Evolutionary conservation across 2,797 vertebrate genomes (phyloP), one percentile per base, ranked within the genome.

Genomic region (Schizothorax lantsangensis): DNA sequence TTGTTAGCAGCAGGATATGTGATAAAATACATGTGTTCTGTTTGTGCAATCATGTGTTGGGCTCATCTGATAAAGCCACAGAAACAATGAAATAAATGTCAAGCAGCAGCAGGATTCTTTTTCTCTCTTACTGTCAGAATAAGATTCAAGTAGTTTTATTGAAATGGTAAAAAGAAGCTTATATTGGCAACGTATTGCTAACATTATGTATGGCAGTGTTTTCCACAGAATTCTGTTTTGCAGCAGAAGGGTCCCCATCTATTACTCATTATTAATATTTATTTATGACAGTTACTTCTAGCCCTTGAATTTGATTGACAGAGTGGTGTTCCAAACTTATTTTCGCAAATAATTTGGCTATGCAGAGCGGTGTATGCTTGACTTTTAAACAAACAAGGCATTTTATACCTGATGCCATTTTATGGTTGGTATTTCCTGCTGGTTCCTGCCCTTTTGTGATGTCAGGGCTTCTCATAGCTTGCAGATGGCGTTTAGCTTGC

Each of bases 1-100:
- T 75, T 79, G 71, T 57, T 68, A 45, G 36, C 68, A 69, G 68
- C 52, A 17, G 33, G 77, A 74, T 87, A n/a, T 79, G 73, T 83
- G 80, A 82, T 36, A 43, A 19, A 69, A 45, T 69, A 47, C n/a
- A 71, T 73, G 49, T 73, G 47, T 88, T 38, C 68, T 64, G 11
- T 52, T 36, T 69, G 40, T 52, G 72, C n/a, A 72, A 21, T 66
- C 21, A 17, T 30, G 69, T 45, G 30, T 85, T 36, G 23, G 38
- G 14, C 72, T 86, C 49, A 49, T 79, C 45, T 78, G 47, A 80
- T 40, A 14, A 30, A 72, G 38, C 36, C 2, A 68, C 40, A 36
- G 73, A 83, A 33, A 33, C 33, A 43, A 47, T 72, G 47, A 72
- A 47, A 83, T 54, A n/a, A 40, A 83, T 83, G 81, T 72, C 14